Evolutionary conservation across 2,113 vertebrate species (phyloP), one percentile per base, ranked within the genome.

Genomic region (Oenanthe melanoleuca): DNA sequence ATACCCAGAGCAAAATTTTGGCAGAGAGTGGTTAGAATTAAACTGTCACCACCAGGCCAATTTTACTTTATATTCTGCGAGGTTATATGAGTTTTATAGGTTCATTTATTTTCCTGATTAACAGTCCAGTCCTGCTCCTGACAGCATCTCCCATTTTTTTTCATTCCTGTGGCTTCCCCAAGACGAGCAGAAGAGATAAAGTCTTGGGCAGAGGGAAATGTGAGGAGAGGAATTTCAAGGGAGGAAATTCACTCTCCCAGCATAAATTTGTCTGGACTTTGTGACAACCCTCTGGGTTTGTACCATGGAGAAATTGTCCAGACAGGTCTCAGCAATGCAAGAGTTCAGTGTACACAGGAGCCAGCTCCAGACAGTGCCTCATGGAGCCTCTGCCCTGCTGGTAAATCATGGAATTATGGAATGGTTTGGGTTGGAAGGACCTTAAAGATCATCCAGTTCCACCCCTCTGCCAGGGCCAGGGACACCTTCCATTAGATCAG

Each of bases 81-180:
- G 34, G 49, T 89, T 88, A 69, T 89, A n/a, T 63, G 79, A 80
- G 67, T 90, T 95, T 92, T 93, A 85, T 61, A 61, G 57, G 75
- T 95, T 86, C 61, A 60, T 86, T 92, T 93, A 80, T 94, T 95
- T 95, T 86, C n/a, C 66, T 78, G 80, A 83, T 95, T 91, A 92
- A 83, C 74, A 86, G 67, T 79, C 57, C 53, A 75, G 49, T 64
- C 25, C 28, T 59, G 19, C 52, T 92, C 65, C 75, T 90, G 73
- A 88, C 81, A 57, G 80, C 79, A 4, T 74, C 47, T 90, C 34
- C n/a, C 29, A 2, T 37, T 86, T 25, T 88, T 86, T 65, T 90
- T 90, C 23, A 31, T 95, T 89, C 37, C 44, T 4, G 2, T 83
- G 81, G 29, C 44, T 94, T 89, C 47, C 29, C 55, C 47, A 74